Conservation (phyloP, 2,888 invertebrate genomes). For the Bursaphelenchus okinawaensis region DNA sequence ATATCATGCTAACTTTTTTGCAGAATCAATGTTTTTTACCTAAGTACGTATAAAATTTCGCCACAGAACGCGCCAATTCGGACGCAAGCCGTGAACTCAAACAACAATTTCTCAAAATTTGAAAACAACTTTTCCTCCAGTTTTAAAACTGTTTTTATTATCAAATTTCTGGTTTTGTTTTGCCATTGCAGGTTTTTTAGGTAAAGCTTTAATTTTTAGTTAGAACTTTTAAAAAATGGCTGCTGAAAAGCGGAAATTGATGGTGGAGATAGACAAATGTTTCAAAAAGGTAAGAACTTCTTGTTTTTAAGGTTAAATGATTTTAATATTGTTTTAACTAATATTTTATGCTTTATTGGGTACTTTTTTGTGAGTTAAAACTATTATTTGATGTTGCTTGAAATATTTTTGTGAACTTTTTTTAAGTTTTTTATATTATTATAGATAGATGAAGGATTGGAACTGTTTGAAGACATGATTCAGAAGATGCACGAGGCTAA, state of each 20-base stretch:
- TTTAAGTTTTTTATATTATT: no score
- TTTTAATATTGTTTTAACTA: background rate
- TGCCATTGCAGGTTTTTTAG: background rate
- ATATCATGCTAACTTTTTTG: no score
- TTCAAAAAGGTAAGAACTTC: constrained; percentile 45
- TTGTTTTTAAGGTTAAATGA: background rate
- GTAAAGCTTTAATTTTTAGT: background rate
- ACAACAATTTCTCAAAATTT: no score
- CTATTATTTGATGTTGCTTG: background rate
- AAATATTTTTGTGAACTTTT: no score
- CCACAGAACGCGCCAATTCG: no score
- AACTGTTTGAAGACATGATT: constrained; percentile 52
- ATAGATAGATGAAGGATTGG: constrained; percentile 53
- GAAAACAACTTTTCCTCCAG: no score
- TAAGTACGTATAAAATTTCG: no score
- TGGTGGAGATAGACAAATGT: constrained; percentile 49
- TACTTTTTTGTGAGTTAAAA: no score
- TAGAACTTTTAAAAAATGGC: constrained; percentile 19
- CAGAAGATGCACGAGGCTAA: constrained; percentile 37
- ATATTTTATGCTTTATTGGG: no score
- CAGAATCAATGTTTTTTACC: no score
- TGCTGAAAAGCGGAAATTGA: constrained; percentile 50
- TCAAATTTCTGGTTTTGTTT: background rate
- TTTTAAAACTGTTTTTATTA: no score
- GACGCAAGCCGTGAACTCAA: no score